These are phyloP conservation scores for Podarcis siculus DNA, from an alignment of 2,797 vertebrate species.

Conservation along the genomic window DNA sequence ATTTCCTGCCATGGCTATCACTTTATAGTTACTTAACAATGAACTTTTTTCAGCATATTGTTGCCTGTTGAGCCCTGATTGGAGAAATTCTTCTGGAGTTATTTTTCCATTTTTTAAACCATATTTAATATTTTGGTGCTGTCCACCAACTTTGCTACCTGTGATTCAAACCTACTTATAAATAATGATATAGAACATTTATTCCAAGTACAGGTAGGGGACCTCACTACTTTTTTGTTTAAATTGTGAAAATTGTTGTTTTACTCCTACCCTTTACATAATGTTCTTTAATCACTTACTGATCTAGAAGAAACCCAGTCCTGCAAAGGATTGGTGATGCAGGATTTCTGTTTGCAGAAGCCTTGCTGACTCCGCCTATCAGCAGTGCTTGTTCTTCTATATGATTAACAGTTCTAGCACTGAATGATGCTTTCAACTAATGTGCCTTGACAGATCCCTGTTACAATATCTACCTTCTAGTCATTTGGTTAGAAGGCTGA, in stretches of 20 bases:
- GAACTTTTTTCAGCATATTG: neutral
- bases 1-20: neutral
- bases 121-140: no score
- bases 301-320: neutral
- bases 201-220: neutral
- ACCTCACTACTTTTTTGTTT: neutral
- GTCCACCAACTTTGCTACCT: neutral
- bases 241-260: neutral
- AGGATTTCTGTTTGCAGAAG: neutral
- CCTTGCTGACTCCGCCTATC: neutral
- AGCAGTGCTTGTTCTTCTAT: neutral
- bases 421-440: neutral
- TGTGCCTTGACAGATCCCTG: neutral
- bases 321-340: neutral
- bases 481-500: neutral
- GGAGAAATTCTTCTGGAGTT: neutral
- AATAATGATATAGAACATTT: neutral
- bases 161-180: neutral
- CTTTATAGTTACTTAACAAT: neutral
- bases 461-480: neutral
- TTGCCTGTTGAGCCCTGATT: neutral
- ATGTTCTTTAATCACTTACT: neutral
- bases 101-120: neutral
- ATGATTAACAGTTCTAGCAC: no score
- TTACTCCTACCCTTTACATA: neutral